Evolutionary conservation across 2,113 vertebrate species (phyloP).

Genomic region (Rallus limicola): DNA sequence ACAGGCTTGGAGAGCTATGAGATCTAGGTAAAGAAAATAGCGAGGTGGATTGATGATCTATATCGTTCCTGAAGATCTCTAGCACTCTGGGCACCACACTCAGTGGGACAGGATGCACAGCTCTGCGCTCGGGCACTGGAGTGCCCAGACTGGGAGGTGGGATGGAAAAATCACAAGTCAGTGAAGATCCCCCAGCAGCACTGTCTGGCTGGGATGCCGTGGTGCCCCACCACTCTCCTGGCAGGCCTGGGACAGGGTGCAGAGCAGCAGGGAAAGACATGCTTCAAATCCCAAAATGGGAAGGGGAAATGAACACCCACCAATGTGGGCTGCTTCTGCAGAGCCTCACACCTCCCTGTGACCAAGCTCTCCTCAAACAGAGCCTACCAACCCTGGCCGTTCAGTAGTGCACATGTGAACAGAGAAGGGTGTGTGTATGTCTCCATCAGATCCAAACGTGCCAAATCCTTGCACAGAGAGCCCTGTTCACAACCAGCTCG

Average conservation of each 20-base stretch:
- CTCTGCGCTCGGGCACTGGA: not conserved
- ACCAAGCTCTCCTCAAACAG: not conserved
- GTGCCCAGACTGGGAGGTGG: not conserved
- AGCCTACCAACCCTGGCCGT: not conserved
- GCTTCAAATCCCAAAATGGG: not conserved
- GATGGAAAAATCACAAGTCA: not conserved
- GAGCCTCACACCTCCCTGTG: not conserved
- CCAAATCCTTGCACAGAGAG: not conserved
- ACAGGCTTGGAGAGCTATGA: not conserved
- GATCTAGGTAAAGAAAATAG: not conserved
- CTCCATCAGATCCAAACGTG: not conserved
- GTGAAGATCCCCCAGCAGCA: not conserved
- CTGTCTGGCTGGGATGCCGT: accelerated
- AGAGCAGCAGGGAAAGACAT: not conserved
- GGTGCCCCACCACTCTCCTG: not conserved
- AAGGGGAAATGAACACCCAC: not conserved
- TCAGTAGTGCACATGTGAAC: not conserved
- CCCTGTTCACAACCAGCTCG: not conserved
- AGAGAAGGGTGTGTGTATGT: not conserved
- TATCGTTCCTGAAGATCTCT: not conserved
- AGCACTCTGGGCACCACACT: not conserved
- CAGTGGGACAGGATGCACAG: not conserved
- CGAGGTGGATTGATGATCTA: accelerated
- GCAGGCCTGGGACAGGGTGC: not conserved
- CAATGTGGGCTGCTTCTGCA: not conserved